phyloP scores from a whole-genome alignment of 2,797 vertebrate genomes.

The Macropodus opercularis region DNA sequence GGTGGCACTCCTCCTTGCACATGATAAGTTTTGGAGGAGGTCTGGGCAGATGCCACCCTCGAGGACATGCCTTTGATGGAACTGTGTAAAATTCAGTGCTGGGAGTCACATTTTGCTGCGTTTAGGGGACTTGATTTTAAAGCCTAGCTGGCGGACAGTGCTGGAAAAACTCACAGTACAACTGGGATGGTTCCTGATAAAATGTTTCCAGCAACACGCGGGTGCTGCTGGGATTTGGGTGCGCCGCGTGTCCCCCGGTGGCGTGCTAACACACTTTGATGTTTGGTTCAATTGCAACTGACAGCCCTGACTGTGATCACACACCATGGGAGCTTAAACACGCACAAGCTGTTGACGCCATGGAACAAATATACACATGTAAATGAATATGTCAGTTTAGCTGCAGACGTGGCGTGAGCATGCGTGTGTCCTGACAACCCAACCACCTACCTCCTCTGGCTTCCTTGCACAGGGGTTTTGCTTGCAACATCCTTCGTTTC shows the following conservation, averaged over 20 bases:
- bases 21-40: constrained; percentile 53
- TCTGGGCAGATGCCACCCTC: constrained; percentile 49
- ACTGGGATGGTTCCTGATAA: constrained; percentile 44
- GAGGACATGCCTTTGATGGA: constrained; percentile 63
- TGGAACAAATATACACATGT: neutral
- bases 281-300: constrained; percentile 34
- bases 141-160: constrained; percentile 48
- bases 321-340: constrained; percentile 6
- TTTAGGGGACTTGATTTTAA: constrained; percentile 58
- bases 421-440: neutral
- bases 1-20: constrained; percentile 41
- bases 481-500: constrained; percentile 78
- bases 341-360: constrained; percentile 1
- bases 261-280: constrained; percentile 44
- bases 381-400: constrained; percentile 1
- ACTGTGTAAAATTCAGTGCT: constrained; percentile 55
- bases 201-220: constrained; percentile 44
- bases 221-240: constrained; percentile 34
- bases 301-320: constrained; percentile 36
- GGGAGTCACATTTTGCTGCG: constrained; percentile 76
- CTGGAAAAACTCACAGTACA: constrained; percentile 55
- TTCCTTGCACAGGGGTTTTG: constrained; percentile 75
- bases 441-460: constrained; percentile 82
- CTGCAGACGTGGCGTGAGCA: neutral
- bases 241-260: constrained; percentile 32